Percentiles rank a stretch among this genome's conserved stretches.
phyloP scores from a whole-genome alignment of 2,113 vertebrate species.

The Bufo bufo region DNA sequence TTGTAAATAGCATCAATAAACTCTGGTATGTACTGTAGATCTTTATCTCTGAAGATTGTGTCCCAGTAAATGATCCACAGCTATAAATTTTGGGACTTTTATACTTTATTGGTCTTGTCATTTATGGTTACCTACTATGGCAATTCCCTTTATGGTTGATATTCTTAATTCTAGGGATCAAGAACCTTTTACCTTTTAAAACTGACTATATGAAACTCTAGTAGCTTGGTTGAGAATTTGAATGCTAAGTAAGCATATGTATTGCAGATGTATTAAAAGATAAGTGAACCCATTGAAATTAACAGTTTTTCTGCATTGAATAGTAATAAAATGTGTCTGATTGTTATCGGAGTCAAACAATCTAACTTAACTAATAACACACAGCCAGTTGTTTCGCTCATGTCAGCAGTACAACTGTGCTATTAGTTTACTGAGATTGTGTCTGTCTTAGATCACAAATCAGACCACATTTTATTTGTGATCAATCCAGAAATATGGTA shows the following conservation, averaged over 20 bases:
- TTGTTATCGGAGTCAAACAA: too few species aligned
- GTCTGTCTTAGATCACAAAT: too few species aligned
- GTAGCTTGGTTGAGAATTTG: not conserved
- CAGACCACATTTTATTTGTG: too few species aligned
- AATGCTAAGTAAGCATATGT: not conserved
- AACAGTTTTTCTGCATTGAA: too few species aligned
- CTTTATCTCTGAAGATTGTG: not conserved
- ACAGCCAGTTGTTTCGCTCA: too few species aligned
- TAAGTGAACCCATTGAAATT: too few species aligned
- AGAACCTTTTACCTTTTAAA: not conserved
- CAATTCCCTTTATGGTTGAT: not conserved
- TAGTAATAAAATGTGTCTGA: too few species aligned
- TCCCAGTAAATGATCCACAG: not conserved
- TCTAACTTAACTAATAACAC: too few species aligned
- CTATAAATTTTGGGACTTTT: not conserved
- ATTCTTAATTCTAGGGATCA: not conserved
- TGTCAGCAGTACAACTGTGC: too few species aligned
- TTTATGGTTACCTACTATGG: not conserved
- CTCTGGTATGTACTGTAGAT: not conserved
- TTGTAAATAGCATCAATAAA: not conserved
- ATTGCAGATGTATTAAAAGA: not conserved
- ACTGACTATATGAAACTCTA: not conserved
- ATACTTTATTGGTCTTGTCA: not conserved
- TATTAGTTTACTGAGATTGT: too few species aligned
- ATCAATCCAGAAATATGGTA: too few species aligned